A percentile compares a stretch with the other conserved stretches of the same genome.
phyloP scores from a whole-genome alignment of 1,140 invertebrate species.

The Schlechtendalia chinensis region DNA sequence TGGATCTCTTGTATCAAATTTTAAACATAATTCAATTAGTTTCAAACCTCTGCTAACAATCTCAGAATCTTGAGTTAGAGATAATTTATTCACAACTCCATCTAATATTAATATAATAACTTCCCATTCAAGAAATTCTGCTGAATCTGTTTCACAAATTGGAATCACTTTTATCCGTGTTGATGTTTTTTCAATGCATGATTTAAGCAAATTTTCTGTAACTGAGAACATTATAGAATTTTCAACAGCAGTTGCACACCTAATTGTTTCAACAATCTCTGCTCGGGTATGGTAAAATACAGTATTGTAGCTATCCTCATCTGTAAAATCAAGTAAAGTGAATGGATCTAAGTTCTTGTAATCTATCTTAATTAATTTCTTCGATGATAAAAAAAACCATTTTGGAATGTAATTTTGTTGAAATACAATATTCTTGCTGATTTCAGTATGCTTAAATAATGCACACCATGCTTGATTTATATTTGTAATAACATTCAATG shows the following conservation, averaged over 20 bases:
- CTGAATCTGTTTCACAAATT: slow-evolving; percentile 59
- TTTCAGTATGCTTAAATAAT: slow-evolving; percentile 27
- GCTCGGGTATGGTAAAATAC: slow-evolving; percentile 77
- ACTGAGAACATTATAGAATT: slow-evolving; percentile 79
- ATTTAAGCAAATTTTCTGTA: slow-evolving; percentile 77
- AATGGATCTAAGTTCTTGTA: slow-evolving; percentile 67
- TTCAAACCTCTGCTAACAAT: slow-evolving; percentile 67
- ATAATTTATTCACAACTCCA: slow-evolving; percentile 74
- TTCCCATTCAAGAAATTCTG: slow-evolving; percentile 81
- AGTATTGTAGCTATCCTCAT: slow-evolving; percentile 81
- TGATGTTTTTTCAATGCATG: slow-evolving; percentile 62
- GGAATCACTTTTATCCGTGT: slow-evolving; percentile 57
- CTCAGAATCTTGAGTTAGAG: slow-evolving; percentile 65
- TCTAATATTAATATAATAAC: slow-evolving; percentile 68
- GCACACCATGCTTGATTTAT: slow-evolving; percentile 41
- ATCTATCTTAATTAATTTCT: slow-evolving; percentile 55
- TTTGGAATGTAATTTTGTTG: slow-evolving; percentile 41
- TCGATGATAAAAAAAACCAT: slow-evolving; percentile 56
- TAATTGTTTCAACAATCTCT: slow-evolving; percentile 75
- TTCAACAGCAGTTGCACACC: slow-evolving; percentile 72
- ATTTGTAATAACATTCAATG: slow-evolving; percentile 33
- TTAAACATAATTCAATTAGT: slow-evolving; percentile 73
- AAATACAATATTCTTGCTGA: slow-evolving; percentile 35
- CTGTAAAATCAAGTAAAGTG: slow-evolving; percentile 82
- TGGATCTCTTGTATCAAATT: slow-evolving; percentile 71